These are phyloP conservation scores for Malacoctenus gilli DNA, from an alignment of 2,797 vertebrate species.

Conservation along the genomic window DNA sequence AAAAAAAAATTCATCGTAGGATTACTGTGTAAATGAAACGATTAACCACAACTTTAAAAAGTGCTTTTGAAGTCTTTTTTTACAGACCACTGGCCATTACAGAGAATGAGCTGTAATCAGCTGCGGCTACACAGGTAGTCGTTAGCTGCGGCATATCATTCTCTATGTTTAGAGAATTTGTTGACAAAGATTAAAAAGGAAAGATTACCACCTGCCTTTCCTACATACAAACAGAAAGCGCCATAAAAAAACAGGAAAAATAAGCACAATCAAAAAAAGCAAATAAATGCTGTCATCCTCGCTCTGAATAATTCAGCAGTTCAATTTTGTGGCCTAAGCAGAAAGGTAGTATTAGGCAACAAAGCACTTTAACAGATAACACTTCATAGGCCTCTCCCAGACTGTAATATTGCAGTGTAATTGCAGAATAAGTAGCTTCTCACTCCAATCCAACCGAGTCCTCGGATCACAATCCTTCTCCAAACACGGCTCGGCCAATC, in stretches of 20 bases:
- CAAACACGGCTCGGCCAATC: slow-evolving; percentile 80
- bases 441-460: slow-evolving; percentile 59
- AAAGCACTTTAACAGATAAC: slow-evolving; percentile 32
- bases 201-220: neutral
- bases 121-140: neutral
- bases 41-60: neutral
- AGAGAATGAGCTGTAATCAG: neutral
- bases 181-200: slow-evolving; percentile 4
- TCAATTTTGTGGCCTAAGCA: slow-evolving; percentile 17
- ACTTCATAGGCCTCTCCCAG: slow-evolving; percentile 33
- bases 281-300: slow-evolving; percentile 22
- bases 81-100: neutral
- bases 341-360: slow-evolving; percentile 4
- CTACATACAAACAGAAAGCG: neutral
- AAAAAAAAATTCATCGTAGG: slow-evolving; percentile 6
- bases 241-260: no score
- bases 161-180: slow-evolving; percentile 11
- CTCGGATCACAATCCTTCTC: slow-evolving; percentile 72
- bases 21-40: slow-evolving; percentile 7
- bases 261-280: no score
- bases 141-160: neutral
- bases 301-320: slow-evolving; percentile 1
- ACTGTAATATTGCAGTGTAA: slow-evolving; percentile 60
- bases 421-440: slow-evolving; percentile 70
- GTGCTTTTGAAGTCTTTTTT: slow-evolving; percentile 13